Conservation (phyloP, 2,113 vertebrate genomes). For the Bombycilla garrulus region DNA sequence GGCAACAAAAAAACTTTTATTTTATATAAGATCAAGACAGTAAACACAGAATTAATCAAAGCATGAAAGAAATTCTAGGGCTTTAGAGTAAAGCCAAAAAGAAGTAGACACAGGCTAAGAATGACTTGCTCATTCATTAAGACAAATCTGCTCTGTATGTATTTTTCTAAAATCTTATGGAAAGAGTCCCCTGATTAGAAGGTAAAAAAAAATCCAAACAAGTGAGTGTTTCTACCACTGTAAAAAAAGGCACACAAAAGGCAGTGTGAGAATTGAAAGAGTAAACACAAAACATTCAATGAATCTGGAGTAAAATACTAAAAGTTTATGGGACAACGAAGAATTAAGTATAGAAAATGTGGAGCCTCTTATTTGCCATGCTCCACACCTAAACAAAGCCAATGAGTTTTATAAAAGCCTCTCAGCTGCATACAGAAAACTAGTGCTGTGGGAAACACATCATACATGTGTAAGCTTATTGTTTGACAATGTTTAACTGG, state of each 20-base stretch:
- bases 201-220: background rate
- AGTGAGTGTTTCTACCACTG: background rate
- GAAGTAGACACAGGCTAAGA: background rate
- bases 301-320: background rate
- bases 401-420: background rate
- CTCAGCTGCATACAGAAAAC: background rate
- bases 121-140: background rate
- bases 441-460: background rate
- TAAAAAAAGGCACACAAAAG: fast-evolving
- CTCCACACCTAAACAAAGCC: background rate
- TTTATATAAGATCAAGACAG: background rate
- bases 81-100: background rate
- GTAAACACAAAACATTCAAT: background rate
- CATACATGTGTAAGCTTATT: background rate
- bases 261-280: background rate
- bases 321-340: background rate
- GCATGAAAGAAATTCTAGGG: background rate
- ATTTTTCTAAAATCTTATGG: background rate
- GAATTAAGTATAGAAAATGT: background rate
- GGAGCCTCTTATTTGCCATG: background rate
- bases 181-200: background rate
- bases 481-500: background rate
- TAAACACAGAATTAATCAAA: background rate
- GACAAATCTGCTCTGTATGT: background rate
- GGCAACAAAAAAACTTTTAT: background rate